Base-by-base conservation (phyloP, 2,888 invertebrate species). In the Drosophila antonietae region DNA sequence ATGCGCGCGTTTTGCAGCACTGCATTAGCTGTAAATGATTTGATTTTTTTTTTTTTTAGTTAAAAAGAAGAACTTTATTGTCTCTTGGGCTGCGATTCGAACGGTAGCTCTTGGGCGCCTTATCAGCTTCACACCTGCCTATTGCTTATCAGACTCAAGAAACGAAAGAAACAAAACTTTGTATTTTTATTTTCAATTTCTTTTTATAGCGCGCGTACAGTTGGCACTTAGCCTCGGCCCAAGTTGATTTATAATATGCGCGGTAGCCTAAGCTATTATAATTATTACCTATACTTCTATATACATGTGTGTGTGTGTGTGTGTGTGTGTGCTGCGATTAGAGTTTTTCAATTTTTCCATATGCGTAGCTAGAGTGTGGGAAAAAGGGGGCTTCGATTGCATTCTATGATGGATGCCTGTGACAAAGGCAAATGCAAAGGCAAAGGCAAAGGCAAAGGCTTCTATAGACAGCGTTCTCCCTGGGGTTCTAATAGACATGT, bases 401-500 rank as follows among this genome's bases (percentile, higher is more conserved):
- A 55, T 43, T 53, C 12, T 49, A 67, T 80, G 80, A 80, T 80
- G 71, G 83, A 81, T 81, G 80, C 33, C 51, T 14, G 73, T 28
- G 28, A 28, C 28, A 28, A 6, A 28, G 6, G 28, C 28, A 28
- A 28, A 28, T 6, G 28, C 6, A 28, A 28, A 28, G 28, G 28
- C 28, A 28, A 6, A 6, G 28, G 69, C 64, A 23, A 23, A 62
- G n/a, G n/a, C n/a, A n/a, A 52, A 35, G 49, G 53, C 49, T 57
- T 28, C 46, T 35, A 10, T 31, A 55, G 64, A 18, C 47, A 39
- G 41, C 37, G 43, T 58, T 59, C 62, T 74, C 86, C 83, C 83
- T 28, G 78, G 85, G 81, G 88, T 80, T 66, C 85, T 86, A 90
- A 88, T 86, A 88, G 80, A 86, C 78, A 83, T 86, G 89, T 39